Evolutionary conservation across 2,797 vertebrate genomes (phyloP).

Genomic region (Anabas testudineus): DNA sequence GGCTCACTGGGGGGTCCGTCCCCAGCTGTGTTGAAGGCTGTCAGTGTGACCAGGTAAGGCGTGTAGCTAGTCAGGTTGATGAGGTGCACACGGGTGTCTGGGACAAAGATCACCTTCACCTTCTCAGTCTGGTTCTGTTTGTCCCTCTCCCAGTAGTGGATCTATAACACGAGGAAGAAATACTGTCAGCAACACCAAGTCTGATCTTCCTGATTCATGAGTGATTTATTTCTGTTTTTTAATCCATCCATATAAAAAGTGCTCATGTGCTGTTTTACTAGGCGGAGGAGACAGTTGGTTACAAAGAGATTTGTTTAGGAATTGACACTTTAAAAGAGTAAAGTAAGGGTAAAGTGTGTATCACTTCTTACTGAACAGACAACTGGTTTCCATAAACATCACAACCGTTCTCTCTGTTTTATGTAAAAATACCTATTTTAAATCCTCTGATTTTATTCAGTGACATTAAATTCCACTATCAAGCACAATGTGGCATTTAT

Average conservation of each 20-base stretch:
- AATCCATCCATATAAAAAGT: slow-evolving; percentile 12
- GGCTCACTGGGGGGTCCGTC: slow-evolving; percentile 92
- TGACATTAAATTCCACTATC: neutral
- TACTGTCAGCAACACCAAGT: slow-evolving; percentile 10
- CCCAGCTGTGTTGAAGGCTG: slow-evolving; percentile 93
- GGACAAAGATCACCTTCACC: slow-evolving; percentile 92
- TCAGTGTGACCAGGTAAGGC: slow-evolving; percentile 89
- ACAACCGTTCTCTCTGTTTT: neutral
- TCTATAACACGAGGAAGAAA: slow-evolving; percentile 73
- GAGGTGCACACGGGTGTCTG: slow-evolving; percentile 87
- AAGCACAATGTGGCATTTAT: neutral
- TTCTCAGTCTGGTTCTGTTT: slow-evolving; percentile 91
- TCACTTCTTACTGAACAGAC: neutral
- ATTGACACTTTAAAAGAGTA: slow-evolving; percentile 20
- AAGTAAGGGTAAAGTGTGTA: slow-evolving; percentile 5
- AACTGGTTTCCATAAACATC: neutral
- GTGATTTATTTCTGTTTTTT: slow-evolving; percentile 23
- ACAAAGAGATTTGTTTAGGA: too few relatives aligned
- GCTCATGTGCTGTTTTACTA: slow-evolving; percentile 6
- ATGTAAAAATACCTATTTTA: neutral
- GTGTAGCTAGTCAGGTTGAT: slow-evolving; percentile 95
- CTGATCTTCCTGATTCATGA: slow-evolving; percentile 2
- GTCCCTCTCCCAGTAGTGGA: slow-evolving; percentile 94
- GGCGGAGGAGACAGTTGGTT: neutral
- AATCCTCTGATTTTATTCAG: neutral